Percentiles rank a stretch among this genome's conserved stretches.
phyloP scores from a whole-genome alignment of 2,797 vertebrate genomes.

The Rhinoraja longicauda region DNA sequence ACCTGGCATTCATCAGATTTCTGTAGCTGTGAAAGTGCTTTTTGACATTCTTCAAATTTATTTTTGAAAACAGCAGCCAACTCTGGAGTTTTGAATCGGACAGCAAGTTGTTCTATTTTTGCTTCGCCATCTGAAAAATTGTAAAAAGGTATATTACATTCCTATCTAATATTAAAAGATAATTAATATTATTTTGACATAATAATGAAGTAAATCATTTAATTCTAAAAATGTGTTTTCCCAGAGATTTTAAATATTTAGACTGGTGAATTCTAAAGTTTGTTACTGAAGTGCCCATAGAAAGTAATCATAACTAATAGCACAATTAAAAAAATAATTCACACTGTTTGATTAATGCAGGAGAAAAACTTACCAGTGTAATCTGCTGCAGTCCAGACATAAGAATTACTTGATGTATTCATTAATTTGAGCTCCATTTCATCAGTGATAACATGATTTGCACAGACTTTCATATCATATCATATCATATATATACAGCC shows the following conservation, averaged over 20 bases:
- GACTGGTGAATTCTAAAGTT: background rate
- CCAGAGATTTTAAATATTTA: background rate
- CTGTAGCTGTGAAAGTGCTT: slow-evolving; percentile 57
- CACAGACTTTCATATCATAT: slow-evolving; percentile 92
- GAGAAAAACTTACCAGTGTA: slow-evolving; percentile 71
- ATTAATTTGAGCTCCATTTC: slow-evolving; percentile 82
- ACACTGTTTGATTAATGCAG: background rate
- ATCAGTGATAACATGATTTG: slow-evolving; percentile 83
- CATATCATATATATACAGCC: no score
- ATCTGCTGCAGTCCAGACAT: slow-evolving; percentile 90
- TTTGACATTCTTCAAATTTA: slow-evolving; percentile 80
- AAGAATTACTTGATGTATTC: slow-evolving; percentile 75
- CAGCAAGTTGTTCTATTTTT: slow-evolving; percentile 84
- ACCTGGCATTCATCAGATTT: slow-evolving; percentile 65
- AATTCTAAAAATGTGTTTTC: background rate
- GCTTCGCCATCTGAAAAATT: slow-evolving; percentile 70
- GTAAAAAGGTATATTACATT: background rate
- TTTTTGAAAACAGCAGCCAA: slow-evolving; percentile 78
- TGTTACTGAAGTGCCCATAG: background rate
- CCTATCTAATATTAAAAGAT: background rate
- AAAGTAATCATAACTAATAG: background rate
- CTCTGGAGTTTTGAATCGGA: slow-evolving; percentile 87
- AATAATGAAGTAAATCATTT: background rate
- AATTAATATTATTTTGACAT: background rate
- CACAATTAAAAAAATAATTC: background rate